These are phyloP conservation scores for Neoniphon sammara DNA, from an alignment of 2,797 vertebrate genomes.

Conservation along the genomic window DNA sequence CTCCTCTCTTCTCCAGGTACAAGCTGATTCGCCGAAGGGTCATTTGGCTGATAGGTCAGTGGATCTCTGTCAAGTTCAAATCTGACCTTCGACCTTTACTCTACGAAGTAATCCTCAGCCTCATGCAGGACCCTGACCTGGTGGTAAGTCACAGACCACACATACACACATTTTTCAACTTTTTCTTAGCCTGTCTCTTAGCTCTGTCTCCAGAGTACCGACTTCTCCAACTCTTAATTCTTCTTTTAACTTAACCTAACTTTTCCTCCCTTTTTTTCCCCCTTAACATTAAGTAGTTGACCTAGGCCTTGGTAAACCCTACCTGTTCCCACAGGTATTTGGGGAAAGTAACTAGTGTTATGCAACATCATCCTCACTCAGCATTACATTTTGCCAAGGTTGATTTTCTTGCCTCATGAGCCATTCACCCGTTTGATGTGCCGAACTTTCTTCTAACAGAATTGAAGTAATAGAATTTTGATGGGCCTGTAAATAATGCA, in stretches of 20 bases:
- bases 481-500: neutral
- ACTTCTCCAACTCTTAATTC: neutral
- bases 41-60: constrained; percentile 98
- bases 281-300: constrained; percentile 18
- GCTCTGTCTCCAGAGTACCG: neutral
- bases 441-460: constrained; percentile 19
- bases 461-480: no score
- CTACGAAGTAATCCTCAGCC: constrained; percentile 92
- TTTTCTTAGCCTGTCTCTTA: neutral
- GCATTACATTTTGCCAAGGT: constrained; percentile 33
- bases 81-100: constrained; percentile 93
- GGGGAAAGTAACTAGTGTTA: constrained; percentile 3
- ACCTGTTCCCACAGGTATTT: neutral
- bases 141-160: constrained; percentile 85
- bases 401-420: constrained; percentile 35
- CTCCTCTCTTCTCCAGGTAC: constrained; percentile 83
- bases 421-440: constrained; percentile 26
- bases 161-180: neutral
- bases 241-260: neutral
- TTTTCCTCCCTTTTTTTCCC: no score
- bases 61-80: constrained; percentile 98
- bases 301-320: neutral
- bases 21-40: constrained; percentile 94
- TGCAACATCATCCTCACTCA: constrained; percentile 12
- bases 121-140: constrained; percentile 96